Evolutionary conservation across 2,888 invertebrate species (phyloP), one percentile per base, ranked within the genome.

Genomic region (Drosophila paramelanica): DNA sequence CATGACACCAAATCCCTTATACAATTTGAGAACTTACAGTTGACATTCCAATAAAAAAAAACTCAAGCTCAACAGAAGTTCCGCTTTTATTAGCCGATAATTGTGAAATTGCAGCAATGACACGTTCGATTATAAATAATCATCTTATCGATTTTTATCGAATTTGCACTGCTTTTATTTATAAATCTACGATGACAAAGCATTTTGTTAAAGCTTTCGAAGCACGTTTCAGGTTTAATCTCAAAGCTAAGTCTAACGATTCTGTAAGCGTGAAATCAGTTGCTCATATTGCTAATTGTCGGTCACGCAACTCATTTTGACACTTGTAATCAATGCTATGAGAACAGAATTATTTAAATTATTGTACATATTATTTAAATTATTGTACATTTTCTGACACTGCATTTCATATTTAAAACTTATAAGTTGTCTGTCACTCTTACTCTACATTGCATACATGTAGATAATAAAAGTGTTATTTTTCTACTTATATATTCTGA

Each of bases 321-420:
- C 64, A 73, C 60, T 64, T 60, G 60, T 25, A 36, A 47, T 53
- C 61, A 57, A 60, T 39, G 49, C 57, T 62, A 62, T 50, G 58
- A n/a, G n/a, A 8, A 53, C 31, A 27, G 10, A 70, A 49, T 31
- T 50, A 5, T 45, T 49, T 49, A 61, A 55, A 33, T 42, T 50
- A 55, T 49, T 57, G 23, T 38, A 1, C 17, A 41, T n/a, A 49
- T 31, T 50, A 5, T 45, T 49, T 49, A 61, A 55, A 33, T 42
- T 50, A 55, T 49, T 57, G 23, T 38, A 1, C 17, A 41, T n/a
- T 53, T 14, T 20, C 31, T 33, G 33, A 33, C 33, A 33, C 11
- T 11, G 33, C 33, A 11, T 33, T 33, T 7, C n/a, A 3, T 8
- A 5, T 20, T 11, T 14, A 52, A 8, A 50, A 27, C 20, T 27